Evolutionary conservation across 2,113 vertebrate genomes (phyloP), one percentile per base, ranked within the genome.

Genomic region (Arothron firmamentum): DNA sequence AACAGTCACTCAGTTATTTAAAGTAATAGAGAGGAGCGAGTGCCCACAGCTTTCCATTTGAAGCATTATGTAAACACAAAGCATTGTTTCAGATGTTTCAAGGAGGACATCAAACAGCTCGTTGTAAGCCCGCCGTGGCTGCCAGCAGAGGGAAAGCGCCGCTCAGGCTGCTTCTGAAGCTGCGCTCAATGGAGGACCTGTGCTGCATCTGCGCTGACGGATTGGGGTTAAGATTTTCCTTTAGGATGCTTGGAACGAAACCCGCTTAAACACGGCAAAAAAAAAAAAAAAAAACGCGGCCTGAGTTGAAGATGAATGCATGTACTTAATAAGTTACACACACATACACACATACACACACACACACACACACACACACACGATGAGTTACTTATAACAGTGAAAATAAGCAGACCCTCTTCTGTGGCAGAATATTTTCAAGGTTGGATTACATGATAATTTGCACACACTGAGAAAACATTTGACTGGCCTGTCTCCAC

Each of bases 161-260:
- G 49, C 52, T 43, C 54, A 54, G 31, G 56, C 65, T 5, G 56
- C 61, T 38, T 74, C 62, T 62, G 62, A 72, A 60, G 64, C 58
- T 42, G 49, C 1, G 71, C 73, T 75, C 71, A 20, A 13, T 41
- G 64, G 68, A 75, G 72, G 82, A 81, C 75, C 68, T 79, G 61
- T 10, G 17, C 66, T 49, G 52, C 52, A 80, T 80, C 67, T 51
- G 72, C 71, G 7, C 8, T 54, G 83, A 87, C 83, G 83, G 83
- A 85, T 84, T 79, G 68, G 53, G 85, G 83, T 79, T 82, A 74
- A 72, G 20, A 13, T 59, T 59, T 70, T 63, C 52, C 77, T 80
- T 77, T 28, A 76, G 42, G 67, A 80, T 54, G 49, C 57, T 51
- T 38, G 46, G 6, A 69, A 76, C 49, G 56, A 78, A 75, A 68